These are phyloP conservation scores for Mnemiopsis leidyi DNA, from an alignment of 37 sponge, comb jelly and placozoan genomes.

Conservation along the genomic window DNA sequence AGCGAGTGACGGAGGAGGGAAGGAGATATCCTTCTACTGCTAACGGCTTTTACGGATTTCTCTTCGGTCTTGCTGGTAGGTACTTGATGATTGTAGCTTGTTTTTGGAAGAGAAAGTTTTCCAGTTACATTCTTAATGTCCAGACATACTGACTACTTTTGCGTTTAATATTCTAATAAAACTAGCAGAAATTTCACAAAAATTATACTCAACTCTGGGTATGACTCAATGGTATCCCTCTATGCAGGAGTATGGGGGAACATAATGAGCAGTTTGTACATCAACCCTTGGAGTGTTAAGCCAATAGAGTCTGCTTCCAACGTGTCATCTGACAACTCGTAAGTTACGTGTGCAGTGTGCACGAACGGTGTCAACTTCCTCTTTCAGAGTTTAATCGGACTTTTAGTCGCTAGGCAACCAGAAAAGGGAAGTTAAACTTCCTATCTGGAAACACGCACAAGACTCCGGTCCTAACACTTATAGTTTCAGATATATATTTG, in stretches of 20 bases:
- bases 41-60: constrained; percentile 45
- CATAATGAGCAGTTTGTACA: background rate
- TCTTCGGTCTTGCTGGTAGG: constrained; percentile 52
- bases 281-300: background rate
- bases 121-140: too few relatives aligned
- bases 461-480: too few relatives aligned
- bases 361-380: too few relatives aligned
- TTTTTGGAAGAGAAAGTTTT: too few relatives aligned
- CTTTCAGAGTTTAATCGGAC: too few relatives aligned
- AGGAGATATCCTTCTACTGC: constrained; percentile 7
- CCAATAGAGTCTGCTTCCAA: background rate
- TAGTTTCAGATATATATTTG: constrained; percentile 43
- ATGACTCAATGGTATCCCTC: background rate
- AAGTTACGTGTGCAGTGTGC: background rate
- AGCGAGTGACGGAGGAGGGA: constrained; percentile 51
- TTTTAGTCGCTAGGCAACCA: too few relatives aligned
- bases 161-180: background rate
- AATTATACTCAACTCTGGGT: background rate
- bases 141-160: background rate
- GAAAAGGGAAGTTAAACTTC: too few relatives aligned
- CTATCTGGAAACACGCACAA: too few relatives aligned
- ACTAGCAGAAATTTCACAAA: background rate
- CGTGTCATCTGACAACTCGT: background rate
- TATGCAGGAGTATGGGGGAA: constrained; percentile 35
- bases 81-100: too few relatives aligned